A percentile compares a stretch with the other conserved stretches of the same genome.
phyloP scores from a whole-genome alignment of 1,140 invertebrate genomes.

The Choristoneura fumiferana region DNA sequence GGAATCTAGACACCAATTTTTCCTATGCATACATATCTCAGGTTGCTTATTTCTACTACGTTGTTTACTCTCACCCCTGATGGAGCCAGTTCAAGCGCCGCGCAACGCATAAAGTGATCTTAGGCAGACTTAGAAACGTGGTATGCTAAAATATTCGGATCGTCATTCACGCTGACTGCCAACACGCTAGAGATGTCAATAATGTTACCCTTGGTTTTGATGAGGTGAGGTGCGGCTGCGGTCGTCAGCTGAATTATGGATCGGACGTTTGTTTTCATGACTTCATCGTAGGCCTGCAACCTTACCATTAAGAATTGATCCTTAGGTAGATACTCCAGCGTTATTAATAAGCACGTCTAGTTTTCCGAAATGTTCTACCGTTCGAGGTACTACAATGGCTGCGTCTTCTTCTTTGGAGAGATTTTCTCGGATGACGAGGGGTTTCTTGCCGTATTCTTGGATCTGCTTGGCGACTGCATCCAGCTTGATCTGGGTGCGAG shows the following conservation, averaged over 20 bases:
- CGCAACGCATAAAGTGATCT: conserved; percentile 15
- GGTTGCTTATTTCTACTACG: too few species aligned
- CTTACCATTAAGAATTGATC: conserved; percentile 82
- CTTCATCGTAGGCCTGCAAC: conserved; percentile 82
- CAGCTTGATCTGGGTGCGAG: conserved; percentile 82
- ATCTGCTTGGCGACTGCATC: conserved; percentile 80
- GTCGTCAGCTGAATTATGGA: conserved; percentile 84
- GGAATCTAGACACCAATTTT: too few species aligned
- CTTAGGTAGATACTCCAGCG: conserved; percentile 84
- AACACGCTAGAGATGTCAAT: conserved; percentile 88
- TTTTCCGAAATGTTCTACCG: conserved; percentile 79
- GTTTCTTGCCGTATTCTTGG: conserved; percentile 59
- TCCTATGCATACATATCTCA: too few species aligned
- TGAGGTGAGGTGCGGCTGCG: conserved; percentile 84
- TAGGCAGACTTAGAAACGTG: conserved; percentile 10
- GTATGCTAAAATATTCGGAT: neutral
- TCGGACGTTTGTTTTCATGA: conserved; percentile 85
- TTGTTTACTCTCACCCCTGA: neutral
- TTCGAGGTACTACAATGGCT: conserved; percentile 79
- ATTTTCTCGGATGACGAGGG: conserved; percentile 80
- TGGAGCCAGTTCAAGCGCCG: conserved; percentile 7
- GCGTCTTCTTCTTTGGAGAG: conserved; percentile 81
- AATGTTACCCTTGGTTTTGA: conserved; percentile 83
- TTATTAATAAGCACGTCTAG: conserved; percentile 85
- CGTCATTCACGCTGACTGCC: conserved; percentile 36